Conservation (phyloP, 2,888 invertebrate genomes). For the Uloborus plumipes region DNA sequence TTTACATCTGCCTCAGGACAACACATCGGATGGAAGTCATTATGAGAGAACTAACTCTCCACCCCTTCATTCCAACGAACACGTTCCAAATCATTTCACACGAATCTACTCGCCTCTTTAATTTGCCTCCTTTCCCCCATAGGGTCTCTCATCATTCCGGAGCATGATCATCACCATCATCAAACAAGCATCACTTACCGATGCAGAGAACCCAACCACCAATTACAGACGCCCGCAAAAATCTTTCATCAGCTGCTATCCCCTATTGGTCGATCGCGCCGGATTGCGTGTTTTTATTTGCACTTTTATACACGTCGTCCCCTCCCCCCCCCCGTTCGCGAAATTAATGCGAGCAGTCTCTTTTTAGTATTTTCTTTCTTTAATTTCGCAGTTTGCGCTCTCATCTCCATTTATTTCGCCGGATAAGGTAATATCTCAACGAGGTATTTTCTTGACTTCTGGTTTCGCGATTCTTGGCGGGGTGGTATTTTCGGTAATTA, state of each 20-base stretch:
- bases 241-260: slow-evolving; percentile 14
- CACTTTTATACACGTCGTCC: slow-evolving; percentile 24
- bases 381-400: background rate
- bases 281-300: slow-evolving; percentile 56
- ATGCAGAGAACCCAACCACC: slow-evolving; percentile 27
- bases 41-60: too few species aligned
- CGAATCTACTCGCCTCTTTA: slow-evolving; percentile 16
- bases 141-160: background rate
- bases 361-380: slow-evolving; percentile 15
- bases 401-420: slow-evolving; percentile 35
- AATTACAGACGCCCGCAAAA: slow-evolving; percentile 46
- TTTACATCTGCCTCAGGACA: too few species aligned
- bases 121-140: slow-evolving; percentile 37
- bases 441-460: slow-evolving; percentile 55
- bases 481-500: slow-evolving; percentile 44
- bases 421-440: slow-evolving; percentile 56
- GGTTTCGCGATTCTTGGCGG: slow-evolving; percentile 12
- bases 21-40: too few species aligned
- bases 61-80: too few species aligned
- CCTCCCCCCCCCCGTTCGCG: slow-evolving; percentile 6
- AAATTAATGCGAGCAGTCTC: slow-evolving; percentile 24
- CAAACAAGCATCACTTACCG: slow-evolving; percentile 41
- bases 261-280: slow-evolving; percentile 9
- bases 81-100: too few species aligned
- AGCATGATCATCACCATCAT: slow-evolving; percentile 30